Evolutionary conservation across 2,888 invertebrate species (phyloP), one percentile per base, ranked within the genome.

Genomic region (Limnephilus rhombicus): DNA sequence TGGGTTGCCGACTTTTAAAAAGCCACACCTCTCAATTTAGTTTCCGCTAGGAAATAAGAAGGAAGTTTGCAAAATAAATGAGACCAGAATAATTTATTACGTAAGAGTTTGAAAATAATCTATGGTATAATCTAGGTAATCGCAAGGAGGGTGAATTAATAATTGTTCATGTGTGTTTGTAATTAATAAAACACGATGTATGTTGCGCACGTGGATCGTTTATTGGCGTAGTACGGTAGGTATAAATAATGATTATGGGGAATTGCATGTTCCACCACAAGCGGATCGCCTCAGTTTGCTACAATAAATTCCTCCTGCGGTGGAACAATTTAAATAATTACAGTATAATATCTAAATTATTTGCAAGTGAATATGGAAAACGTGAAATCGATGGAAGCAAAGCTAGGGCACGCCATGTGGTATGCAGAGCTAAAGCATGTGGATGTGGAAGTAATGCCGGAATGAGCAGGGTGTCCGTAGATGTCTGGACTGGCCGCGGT

Each of bases 341-440:
- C 90, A 24, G 85, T 90, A 45, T 53, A 83, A 85, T 41, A 68
- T 53, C 37, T 49, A 82, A 49, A 90, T 82, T 45, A 41, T 24
- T n/a, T 80, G 81, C 29, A 90, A 81, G 83, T 90, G 81, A 82
- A 90, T 90, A 90, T 81, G 90, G 41, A 90, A 90, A 90, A 90
- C 68, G 85, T 90, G 24, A 90, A 90, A 90, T 90, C 85, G 85
- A 85, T 90, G 68, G 68, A 41, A 18, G 80, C 53, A 85, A 80
- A 85, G 49, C 49, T 83, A 15, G 68, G 13, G 80, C 68, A 85
- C 45, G 68, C 85, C 68, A 85, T 37, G 68, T 68, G 68, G 68
- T 85, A 85, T 37, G 85, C 34, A 24, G 31, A 24, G 68, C 24
- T 68, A 24, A 68, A 68, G n/a, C 68, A 68, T 68, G 68, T 68